These are phyloP conservation scores for Ailurus styani DNA, from an alignment of 2,113 vertebrate genomes.

Conservation along the genomic window DNA sequence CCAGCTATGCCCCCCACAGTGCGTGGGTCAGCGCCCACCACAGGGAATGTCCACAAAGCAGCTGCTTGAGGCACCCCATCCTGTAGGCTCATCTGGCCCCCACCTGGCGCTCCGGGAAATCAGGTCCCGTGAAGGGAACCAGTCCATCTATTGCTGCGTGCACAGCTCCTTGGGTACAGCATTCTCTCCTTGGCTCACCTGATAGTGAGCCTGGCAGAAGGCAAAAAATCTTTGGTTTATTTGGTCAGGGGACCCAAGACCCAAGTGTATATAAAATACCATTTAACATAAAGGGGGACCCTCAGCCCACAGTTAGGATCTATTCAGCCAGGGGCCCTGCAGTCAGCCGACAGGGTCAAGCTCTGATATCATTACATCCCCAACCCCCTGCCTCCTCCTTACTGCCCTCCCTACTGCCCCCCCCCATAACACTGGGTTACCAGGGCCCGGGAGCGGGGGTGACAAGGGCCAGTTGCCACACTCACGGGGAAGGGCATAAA, in stretches of 20 bases:
- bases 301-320: neutral
- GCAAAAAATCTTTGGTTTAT: neutral
- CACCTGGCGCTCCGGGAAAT: neutral
- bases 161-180: neutral
- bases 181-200: neutral
- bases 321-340: neutral
- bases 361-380: neutral
- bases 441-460: neutral
- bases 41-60: neutral
- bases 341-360: neutral
- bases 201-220: neutral
- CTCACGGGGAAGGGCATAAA: neutral
- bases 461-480: neutral
- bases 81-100: neutral
- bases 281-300: neutral
- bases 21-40: neutral
- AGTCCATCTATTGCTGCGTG: neutral
- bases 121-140: neutral
- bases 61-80: neutral
- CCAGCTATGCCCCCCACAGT: neutral
- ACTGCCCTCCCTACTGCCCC: neutral
- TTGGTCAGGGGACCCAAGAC: neutral
- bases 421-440: neutral
- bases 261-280: neutral
- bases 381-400: neutral